Evolutionary conservation across 2,113 vertebrate genomes (phyloP), one percentile per base, ranked within the genome.

Genomic region (Microtus oregoni): DNA sequence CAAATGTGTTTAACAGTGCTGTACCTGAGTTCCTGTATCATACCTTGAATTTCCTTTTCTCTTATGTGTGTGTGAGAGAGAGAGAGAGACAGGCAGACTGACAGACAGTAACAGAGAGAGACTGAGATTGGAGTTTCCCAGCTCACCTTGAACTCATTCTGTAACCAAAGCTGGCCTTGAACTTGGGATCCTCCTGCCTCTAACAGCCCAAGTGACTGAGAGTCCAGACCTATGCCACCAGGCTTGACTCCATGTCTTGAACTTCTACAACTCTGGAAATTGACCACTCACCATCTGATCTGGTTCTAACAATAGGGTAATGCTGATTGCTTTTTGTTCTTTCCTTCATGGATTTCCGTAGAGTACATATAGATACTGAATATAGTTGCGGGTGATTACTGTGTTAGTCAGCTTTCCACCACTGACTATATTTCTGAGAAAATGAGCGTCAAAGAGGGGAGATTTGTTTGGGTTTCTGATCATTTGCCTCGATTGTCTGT

Each of bases 271-370:
- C 79, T 72, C 92, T 97, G 61, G 47, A 87, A 83, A 32, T 85
- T 98, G 94, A 76, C 97, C 94, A 55, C 94, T 95, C 92, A 97
- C 75, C 96, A 98, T 98, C 95, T 95, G 97, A 70, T 94, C 92
- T 88, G 97, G 79, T 86, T 85, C 96, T 91, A 98, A 95, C 96
- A 97, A 90, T 96, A 86, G 52, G 90, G 92, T 88, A 92, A 96
- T 32, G 86, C 89, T 44, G 97, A 97, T 86, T 32, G 79, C 38
- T 97, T 95, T 67, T 44, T 55, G 90, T 91, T 96, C 96, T 98
- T 38, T 97, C 97, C 94, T 97, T 97, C 98, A 97, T 96, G 85
- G 89, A 19, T 97, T 97, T 98, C 96, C 95, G 97, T 32, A 98
- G 41, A 75, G 61, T 58, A 79, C 73, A 24, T 96, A 63, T 96